Evolutionary conservation across 2,888 invertebrate species (phyloP), one percentile per base, ranked within the genome.

Genomic region (Melanargia galathea): DNA sequence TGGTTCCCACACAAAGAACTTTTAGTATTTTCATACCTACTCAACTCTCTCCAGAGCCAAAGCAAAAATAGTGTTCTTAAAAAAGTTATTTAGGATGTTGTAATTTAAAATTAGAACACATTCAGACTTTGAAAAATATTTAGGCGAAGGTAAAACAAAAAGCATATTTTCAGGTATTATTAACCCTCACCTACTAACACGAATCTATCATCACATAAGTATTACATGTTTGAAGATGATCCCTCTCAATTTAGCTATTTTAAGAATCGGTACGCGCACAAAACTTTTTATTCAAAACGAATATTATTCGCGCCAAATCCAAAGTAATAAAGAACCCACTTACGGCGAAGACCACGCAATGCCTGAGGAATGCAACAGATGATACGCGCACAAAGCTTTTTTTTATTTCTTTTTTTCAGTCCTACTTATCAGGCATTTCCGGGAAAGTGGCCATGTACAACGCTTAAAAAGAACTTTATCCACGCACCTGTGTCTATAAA

Each of bases 101-200:
- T 67, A 62, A 63, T 70, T 71, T 69, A 70, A 69, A 67, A 55
- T 55, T 57, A 40, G 64, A 52, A 58, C 49, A 52, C 20, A 59
- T 63, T 67, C 55, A 46, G 61, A 61, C 40, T 61, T 48, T 67
- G 56, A 66, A 60, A 71, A 71, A 64, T 78, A 87, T 78, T 73
- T 83, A 83, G 87, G 88, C 82, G 77, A 90, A 87, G 87, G 87
- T 86, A 86, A 86, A 75, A 79, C 66, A 73, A 74, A 58, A 68
- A 71, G 79, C 79, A 81, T 79, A 82, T 52, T 82, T 84, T 76
- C 78, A 76, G 73, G 76, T 75, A 72, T 1, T 76, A 72, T 76
- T 86, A 87, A 88, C 90, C 90, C 86, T 90, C 88, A 90, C 90
- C 90, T 82, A 88, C 81, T 89, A 71, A 87, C 89, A 86, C 79